A percentile compares a stretch with the other conserved stretches of the same genome.
Conservation (phyloP, 2,888 invertebrate genomes). For the Aplocera efformata region DNA sequence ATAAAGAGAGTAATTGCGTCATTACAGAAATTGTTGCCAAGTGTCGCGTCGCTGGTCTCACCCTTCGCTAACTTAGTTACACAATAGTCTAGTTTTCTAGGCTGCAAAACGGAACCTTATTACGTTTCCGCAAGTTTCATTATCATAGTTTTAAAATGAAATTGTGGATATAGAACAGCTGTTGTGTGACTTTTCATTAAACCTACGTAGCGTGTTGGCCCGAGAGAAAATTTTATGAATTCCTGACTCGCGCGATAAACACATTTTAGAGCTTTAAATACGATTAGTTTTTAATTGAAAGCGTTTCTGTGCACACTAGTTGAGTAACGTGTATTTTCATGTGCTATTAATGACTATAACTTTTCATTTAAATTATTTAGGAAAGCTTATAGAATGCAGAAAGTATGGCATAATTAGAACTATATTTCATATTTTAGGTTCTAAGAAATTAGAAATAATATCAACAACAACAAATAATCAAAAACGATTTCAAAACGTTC, state of each 20-base stretch:
- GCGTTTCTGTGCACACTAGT: background rate
- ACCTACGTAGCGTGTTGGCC: conserved; percentile 18
- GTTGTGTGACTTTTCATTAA: conserved; percentile 46
- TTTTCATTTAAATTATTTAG: too few relatives aligned
- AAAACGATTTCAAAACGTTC: too few relatives aligned
- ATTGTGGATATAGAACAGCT: conserved; percentile 41
- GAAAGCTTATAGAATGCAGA: too few relatives aligned
- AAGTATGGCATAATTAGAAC: too few relatives aligned
- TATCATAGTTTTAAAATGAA: conserved; percentile 42
- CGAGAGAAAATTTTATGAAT: conserved; percentile 20
- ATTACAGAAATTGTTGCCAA: conserved; percentile 57
- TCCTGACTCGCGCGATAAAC: conserved; percentile 11
- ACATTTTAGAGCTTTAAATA: conserved; percentile 16
- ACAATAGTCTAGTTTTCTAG: conserved; percentile 28
- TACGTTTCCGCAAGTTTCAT: conserved; percentile 27
- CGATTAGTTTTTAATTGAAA: conserved; percentile 21
- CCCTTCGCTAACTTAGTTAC: conserved; percentile 51
- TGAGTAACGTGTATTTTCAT: too few relatives aligned
- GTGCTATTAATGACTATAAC: too few relatives aligned
- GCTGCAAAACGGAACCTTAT: conserved; percentile 34
- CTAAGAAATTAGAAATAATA: too few relatives aligned
- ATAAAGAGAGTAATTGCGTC: conserved; percentile 57
- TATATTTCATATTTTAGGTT: too few relatives aligned
- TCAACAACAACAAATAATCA: too few relatives aligned
- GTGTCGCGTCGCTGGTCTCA: conserved; percentile 35